These are phyloP conservation scores for Puffinus mauretanicus DNA, from an alignment of 2,113 vertebrate genomes.

Conservation along the genomic window DNA sequence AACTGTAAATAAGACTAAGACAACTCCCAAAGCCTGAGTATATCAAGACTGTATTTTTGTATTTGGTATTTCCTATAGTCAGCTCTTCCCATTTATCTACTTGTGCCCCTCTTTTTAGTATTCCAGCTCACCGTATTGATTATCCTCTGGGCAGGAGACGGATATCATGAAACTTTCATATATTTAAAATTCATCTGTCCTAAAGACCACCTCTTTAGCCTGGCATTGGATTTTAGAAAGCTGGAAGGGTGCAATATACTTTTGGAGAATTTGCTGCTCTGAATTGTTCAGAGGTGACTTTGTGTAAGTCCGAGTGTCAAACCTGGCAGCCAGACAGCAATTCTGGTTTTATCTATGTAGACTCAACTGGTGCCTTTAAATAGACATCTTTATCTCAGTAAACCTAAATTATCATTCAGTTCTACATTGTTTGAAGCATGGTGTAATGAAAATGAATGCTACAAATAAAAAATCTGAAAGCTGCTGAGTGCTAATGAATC, in stretches of 20 bases:
- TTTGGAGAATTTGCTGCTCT: background rate
- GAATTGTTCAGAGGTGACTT: background rate
- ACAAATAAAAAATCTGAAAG: background rate
- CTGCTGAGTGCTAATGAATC: background rate
- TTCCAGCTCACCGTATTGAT: background rate
- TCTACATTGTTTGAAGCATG: background rate
- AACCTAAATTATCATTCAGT: background rate
- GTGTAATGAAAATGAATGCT: background rate
- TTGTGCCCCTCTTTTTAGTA: background rate
- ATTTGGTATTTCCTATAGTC: background rate
- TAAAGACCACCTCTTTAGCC: background rate
- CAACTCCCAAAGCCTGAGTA: background rate
- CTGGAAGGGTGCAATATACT: background rate
- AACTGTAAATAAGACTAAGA: background rate
- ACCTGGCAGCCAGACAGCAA: background rate
- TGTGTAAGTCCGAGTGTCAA: background rate
- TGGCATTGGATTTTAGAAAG: background rate
- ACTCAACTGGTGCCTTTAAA: background rate
- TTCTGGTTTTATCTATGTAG: background rate
- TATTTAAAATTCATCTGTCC: background rate
- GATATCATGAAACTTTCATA: fast-evolving
- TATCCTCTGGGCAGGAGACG: background rate
- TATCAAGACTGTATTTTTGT: background rate
- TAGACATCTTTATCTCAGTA: background rate
- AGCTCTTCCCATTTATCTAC: background rate